Base-by-base conservation (phyloP, 2,888 invertebrate genomes). In the Anoncus sp. region DNA sequence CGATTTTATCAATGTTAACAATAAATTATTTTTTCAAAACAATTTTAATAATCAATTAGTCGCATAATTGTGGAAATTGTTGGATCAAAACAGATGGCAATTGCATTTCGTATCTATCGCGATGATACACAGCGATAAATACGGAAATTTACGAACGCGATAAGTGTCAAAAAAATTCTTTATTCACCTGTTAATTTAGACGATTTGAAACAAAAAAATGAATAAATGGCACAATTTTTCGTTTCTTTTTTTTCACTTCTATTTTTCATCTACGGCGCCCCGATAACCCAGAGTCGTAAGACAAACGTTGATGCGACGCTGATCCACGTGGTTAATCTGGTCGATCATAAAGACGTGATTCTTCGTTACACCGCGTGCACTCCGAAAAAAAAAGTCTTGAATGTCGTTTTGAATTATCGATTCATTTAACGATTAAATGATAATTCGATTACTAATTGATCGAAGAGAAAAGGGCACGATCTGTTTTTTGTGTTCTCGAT, bases 321-420 rank as follows among this genome's bases (percentile, higher is more conserved):
- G 49, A 18, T n/a, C 60, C 62, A 62, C 75, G 67, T 75, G 67
- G 45, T 62, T 38, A 43, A 62, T 69, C 69, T 45, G 55, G 35
- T 49, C 49, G 63, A 75, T 71, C 51, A 59, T 55, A 47, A 16
- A 38, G 45, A 14, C 18, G 57, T 16, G 40, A n/a, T n/a, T 62
- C 14, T 20, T 14, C 16, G 4, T 31, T 18, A 18, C 9, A 51
- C 27, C 62, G 43, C 62, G 53, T 53, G 51, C 4, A 20, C 35
- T 1, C 9, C 10, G n/a, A 35, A 38, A 18, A 22, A 35, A 22
- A 57, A 38, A 18, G 27, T 20, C 20, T 35, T 3, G 16, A 60
- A 16, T 14, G 2, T 60, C 16, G 24, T 43, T 43, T 60, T 24
- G 38, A 12, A 35, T 12, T 7, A 38, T 20, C 20, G 57, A 38